Evolutionary conservation across 1,140 invertebrate species (phyloP), one percentile per base, ranked within the genome.

Genomic region (Matsumurasca onukii): DNA sequence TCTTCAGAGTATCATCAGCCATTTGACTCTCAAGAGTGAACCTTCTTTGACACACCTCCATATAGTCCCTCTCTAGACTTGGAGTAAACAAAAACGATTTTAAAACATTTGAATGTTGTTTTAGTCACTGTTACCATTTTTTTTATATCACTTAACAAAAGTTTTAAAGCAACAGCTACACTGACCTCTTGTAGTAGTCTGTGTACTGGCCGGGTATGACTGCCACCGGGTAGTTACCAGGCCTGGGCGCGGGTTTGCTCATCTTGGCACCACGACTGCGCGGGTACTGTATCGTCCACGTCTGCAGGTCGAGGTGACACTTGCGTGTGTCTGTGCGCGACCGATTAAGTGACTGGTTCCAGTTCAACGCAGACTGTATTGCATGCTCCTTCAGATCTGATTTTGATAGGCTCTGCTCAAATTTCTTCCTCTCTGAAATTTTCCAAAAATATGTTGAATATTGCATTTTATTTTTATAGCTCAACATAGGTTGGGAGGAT

Each of bases 151-250:
- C n/a, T n/a, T n/a, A n/a, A n/a, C n/a, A n/a, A n/a, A n/a, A n/a
- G n/a, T n/a, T n/a, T n/a, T n/a, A n/a, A n/a, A n/a, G n/a, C n/a
- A n/a, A n/a, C n/a, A n/a, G n/a, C n/a, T n/a, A n/a, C n/a, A n/a
- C n/a, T n/a, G 78, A 93, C 87, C 85, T 83, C 69, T 87, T 85
- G 79, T 92, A 98, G 79, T 86, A 86, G 79, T 97, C 93, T 69
- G 91, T 90, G 80, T 89, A 98, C 80, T 98, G 97, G 66, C 95
- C 96, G 24, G 95, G 94, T 71, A 99, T 88, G 57, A 98, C 81
- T 31, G 95, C 86, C 29, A 98, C 86, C 22, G 97, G 96, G 83
- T 97, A 98, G 79, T 89, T 81, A 66, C 88, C 89, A n/a, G 86
- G 74, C 77, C 84, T 83, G 1, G 82, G 82, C 39, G 79, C 72